Evolutionary conservation across 2,113 vertebrate species (phyloP), one percentile per base, ranked within the genome.

Genomic region (Tragelaphus scriptus): DNA sequence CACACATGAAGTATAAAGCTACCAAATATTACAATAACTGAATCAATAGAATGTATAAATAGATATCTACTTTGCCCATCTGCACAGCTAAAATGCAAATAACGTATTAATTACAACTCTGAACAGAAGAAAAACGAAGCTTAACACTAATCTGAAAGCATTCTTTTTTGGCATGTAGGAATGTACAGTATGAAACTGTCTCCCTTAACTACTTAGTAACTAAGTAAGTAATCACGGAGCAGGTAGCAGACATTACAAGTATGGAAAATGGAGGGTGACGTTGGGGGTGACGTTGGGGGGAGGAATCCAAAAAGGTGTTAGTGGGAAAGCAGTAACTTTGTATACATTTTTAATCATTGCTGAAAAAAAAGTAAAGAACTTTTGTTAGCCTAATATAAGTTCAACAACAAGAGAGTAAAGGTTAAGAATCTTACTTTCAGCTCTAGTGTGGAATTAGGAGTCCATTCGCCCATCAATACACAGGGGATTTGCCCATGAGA

Each of bases 51-150:
- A 97, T 98, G 89, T 98, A 98, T 98, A 98, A 98, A 98, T 98
- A 98, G 95, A 93, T 97, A 96, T 97, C 87, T 98, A 80, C 96
- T 98, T 98, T 97, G 97, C 96, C 96, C 95, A 98, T 98, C 98
- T 98, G 97, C 94, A 97, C 71, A 97, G 91, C 80, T 97, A 98
- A 98, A 98, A 98, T 97, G 97, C 96, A 98, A 98, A 98, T 98
- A 98, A 98, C 96, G 40, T 97, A 97, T 97, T 98, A 98, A 98
- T 98, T 98, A 98, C 98, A 98, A 98, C 96, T 98, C 98, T 58
- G 90, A 95, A 94, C 28, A 3, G 95, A 98, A 97, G 93, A 96
- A 98, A 98, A 98, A 98, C 55, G 71, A 98, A 97, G 85, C 94
- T 97, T 98, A 96, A 98, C 90, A 91, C 88, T 97, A 97, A 98